Evolutionary conservation across 1,140 invertebrate species (phyloP).

Genomic region (Physella acuta): DNA sequence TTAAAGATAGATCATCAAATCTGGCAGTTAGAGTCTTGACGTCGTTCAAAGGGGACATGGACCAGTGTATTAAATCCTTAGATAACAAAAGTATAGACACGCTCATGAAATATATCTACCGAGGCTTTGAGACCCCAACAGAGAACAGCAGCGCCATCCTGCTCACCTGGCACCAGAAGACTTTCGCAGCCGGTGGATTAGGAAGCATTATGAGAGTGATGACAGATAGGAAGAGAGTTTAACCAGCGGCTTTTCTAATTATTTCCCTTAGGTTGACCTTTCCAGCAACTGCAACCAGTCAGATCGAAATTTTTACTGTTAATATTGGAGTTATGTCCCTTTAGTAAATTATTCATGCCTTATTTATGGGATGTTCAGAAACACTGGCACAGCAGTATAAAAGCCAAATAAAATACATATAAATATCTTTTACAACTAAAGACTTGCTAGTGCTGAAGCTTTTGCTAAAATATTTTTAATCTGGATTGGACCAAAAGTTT

Average conservation of each 20-base stretch:
- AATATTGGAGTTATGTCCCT: too few species aligned
- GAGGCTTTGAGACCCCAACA: conserved; percentile 90
- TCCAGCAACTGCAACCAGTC: too few species aligned
- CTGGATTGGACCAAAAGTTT: too few species aligned
- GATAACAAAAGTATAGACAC: conserved; percentile 83
- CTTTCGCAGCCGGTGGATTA: conserved; percentile 82
- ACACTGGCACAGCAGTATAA: too few species aligned
- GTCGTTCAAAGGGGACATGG: conserved; percentile 92
- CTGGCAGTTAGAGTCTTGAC: conserved; percentile 83
- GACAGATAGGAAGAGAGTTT: conserved; percentile 85
- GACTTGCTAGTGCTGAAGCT: too few species aligned
- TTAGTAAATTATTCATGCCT: too few species aligned
- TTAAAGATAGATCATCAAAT: conserved; percentile 86
- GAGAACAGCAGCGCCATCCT: conserved; percentile 91
- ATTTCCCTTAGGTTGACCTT: too few species aligned
- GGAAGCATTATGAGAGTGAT: conserved; percentile 91
- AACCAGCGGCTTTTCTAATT: neutral
- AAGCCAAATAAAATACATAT: too few species aligned
- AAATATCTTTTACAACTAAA: too few species aligned
- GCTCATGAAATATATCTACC: conserved; percentile 97
- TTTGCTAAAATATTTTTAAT: too few species aligned
- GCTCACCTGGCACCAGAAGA: conserved; percentile 93
- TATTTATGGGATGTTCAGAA: too few species aligned
- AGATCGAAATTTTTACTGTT: too few species aligned
- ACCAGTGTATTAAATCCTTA: conserved; percentile 79